Base-by-base conservation (phyloP, 64 coral and sea anemone species). In the Astreopora myriophthalma region DNA sequence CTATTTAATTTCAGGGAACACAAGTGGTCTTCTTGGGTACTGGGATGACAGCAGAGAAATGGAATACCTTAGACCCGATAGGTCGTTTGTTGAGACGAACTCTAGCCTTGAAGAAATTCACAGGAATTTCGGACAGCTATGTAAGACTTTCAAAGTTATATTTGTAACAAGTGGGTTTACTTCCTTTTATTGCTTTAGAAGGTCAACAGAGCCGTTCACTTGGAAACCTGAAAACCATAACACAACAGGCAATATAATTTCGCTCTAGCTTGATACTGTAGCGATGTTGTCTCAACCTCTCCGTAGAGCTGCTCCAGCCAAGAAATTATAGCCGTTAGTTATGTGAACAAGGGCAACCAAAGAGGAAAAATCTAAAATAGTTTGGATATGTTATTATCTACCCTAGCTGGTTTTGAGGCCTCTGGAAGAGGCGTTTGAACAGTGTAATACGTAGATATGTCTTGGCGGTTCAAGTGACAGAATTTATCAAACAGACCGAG, bases 11-110 rank as follows among this genome's bases (percentile, higher is more conserved):
- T 46, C 38, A 95, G 94, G 86, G 20, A 76, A 85, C 5, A 96
- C 94, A 71, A 78, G 85, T 42, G 94, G 94, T 28, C 87, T 96
- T 20, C 76, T 93, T 62, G 94, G 94, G 5, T 96, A 61, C 71
- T 96, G 85, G 89, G 73, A 96, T 44, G 85, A 92, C 49, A 78
- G 91, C 29, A 79, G 75, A 57, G 58, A 65, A 0, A 8, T 11
- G 4, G 94, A 96, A 20, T 96, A 89, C 31, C 86, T 96, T 24
- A 42, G 74, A 11, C 94, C 90, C 0, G 48, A 96, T 79, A 90
- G 94, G 33, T 40, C 61, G 8, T 96, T 93, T 71, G 35, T 93
- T 11, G 26, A 34, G 10, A 93, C 94, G 0, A 65, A 84, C 17
- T 89, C 90, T 4, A 89, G n/a, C 5, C 44, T 86, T 26, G 64